Conservation (phyloP, 2,888 invertebrate species). For the Hypolimnas misippus region DNA sequence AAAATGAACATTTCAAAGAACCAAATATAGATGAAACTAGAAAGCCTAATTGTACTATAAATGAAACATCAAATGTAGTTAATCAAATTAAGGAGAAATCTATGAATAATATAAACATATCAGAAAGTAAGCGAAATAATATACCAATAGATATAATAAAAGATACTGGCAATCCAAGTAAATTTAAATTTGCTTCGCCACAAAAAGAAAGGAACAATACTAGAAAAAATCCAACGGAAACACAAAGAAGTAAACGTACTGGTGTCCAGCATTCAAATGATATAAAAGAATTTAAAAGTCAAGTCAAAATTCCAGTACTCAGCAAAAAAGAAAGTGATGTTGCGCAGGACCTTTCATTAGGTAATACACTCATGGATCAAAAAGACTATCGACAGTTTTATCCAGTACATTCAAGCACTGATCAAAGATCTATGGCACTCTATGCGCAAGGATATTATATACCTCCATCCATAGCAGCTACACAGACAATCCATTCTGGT, state of each 20-base stretch:
- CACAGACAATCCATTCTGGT: slow-evolving; percentile 39
- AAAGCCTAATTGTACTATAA: not conserved
- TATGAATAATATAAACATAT: not conserved
- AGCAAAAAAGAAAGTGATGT: slow-evolving; percentile 20
- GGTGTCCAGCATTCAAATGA: not conserved
- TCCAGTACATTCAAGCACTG: slow-evolving; percentile 22
- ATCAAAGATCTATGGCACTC: slow-evolving; percentile 40
- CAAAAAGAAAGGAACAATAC: not conserved
- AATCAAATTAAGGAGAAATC: slow-evolving; percentile 4
- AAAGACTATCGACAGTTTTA: slow-evolving; percentile 1
- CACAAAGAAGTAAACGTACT: not conserved
- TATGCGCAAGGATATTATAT: slow-evolving; percentile 51
- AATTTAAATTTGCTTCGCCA: not conserved
- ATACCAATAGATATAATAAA: not conserved
- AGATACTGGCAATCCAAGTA: not conserved
- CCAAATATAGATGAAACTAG: not conserved
- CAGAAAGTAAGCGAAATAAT: not conserved
- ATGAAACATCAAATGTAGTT: not conserved
- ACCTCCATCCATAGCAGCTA: slow-evolving; percentile 38
- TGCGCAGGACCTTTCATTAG: slow-evolving; percentile 51
- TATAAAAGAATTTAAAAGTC: not conserved
- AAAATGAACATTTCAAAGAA: slow-evolving; percentile 33
- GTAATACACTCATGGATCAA: not conserved
- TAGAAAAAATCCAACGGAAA: not conserved
- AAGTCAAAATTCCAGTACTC: not conserved